phyloP scores from a whole-genome alignment of 2,113 vertebrate species.

The Rhinogobius similis region DNA sequence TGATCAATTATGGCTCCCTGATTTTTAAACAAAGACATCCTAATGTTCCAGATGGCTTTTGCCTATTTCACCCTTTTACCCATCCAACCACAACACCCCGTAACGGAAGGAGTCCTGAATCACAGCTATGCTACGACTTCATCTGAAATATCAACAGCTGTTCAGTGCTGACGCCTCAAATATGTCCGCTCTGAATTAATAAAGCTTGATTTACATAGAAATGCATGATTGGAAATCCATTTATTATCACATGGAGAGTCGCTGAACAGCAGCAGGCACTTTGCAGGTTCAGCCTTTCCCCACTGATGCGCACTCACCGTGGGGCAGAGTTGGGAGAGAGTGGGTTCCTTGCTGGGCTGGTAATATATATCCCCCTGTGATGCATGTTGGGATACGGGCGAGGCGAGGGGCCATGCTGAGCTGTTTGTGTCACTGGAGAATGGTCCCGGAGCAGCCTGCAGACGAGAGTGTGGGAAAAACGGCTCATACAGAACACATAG shows the following conservation, averaged over 20 bases:
- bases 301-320: constrained; percentile 72
- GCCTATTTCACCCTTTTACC: too few species aligned
- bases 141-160: background rate
- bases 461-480: constrained; percentile 75
- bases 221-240: background rate
- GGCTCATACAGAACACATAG: constrained; percentile 79
- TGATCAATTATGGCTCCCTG: too few species aligned
- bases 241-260: constrained; percentile 15
- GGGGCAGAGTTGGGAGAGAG: constrained; percentile 65
- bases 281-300: constrained; percentile 82
- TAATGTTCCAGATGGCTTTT: too few species aligned
- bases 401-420: constrained; percentile 76
- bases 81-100: too few species aligned
- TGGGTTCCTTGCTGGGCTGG: constrained; percentile 78
- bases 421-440: constrained; percentile 80
- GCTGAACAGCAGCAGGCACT: constrained; percentile 80
- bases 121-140: background rate
- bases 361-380: constrained; percentile 38
- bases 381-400: constrained; percentile 83
- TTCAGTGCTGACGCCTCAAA: background rate
- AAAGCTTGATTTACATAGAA: constrained; percentile 7
- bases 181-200: background rate
- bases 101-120: too few species aligned
- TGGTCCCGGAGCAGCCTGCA: constrained; percentile 82
- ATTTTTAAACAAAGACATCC: too few species aligned